Evolutionary conservation across 2,888 invertebrate genomes (phyloP), one percentile per base, ranked within the genome.

Genomic region (Ephialtes manifestator): DNA sequence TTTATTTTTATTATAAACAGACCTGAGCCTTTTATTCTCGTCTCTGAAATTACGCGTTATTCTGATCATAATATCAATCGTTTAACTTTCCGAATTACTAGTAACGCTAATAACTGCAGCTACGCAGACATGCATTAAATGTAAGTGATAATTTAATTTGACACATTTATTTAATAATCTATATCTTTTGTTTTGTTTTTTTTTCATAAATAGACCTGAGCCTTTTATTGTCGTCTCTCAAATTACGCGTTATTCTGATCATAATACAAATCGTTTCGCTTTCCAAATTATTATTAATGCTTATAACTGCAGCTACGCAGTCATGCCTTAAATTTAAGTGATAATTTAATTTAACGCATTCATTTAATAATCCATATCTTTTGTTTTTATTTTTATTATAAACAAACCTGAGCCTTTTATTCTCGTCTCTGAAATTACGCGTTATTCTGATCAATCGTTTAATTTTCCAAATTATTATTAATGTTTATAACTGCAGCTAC

Each of bases 181-280:
- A n/a, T n/a, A n/a, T n/a, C n/a, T n/a, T n/a, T n/a, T n/a, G n/a
- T n/a, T n/a, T n/a, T n/a, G n/a, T n/a, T n/a, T n/a, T n/a, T n/a
- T n/a, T n/a, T n/a, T n/a, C n/a, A n/a, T n/a, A n/a, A n/a, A n/a
- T 89, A 98, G 95, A 89, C 96, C 97, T 39, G 94, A 92, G 74
- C 94, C 94, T 88, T 95, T 95, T 90, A 95, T 91, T 90, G 94
- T 94, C 35, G 92, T 91, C 67, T 35, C 72, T 71, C 94, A 68
- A 13, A 48, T 35, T 48, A 53, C 35, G 53, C 83, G 75, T 67
- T 82, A 82, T 72, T 39, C 81, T 86, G 63, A 48, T 63, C 86
- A 80, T 81, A 82, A 83, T 80, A 81, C 58, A 60, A 51, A 74
- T 48, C 11, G 2, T 58, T 72, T 68, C 35, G 53, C 24, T 48